A percentile compares a stretch with the other conserved stretches of the same genome.
Conservation (phyloP, 2,888 invertebrate species). For the Exocentrus adspersus region DNA sequence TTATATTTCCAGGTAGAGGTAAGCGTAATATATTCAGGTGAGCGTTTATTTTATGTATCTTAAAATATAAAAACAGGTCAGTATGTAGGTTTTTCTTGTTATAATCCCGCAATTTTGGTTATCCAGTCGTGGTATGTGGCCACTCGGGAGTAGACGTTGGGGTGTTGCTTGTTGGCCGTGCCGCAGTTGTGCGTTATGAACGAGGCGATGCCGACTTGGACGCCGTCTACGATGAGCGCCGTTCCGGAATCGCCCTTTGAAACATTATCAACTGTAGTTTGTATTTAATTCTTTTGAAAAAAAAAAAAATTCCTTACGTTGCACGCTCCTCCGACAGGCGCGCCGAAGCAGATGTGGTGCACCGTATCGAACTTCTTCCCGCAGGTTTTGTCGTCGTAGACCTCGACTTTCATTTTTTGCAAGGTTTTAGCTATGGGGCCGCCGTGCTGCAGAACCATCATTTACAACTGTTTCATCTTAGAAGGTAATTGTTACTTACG, state of each 20-base stretch:
- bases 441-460: constrained; percentile 35
- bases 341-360: constrained; percentile 50
- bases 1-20: too few relatives aligned
- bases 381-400: constrained; percentile 46
- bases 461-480: neutral
- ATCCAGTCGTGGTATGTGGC: constrained; percentile 39
- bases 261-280: too few relatives aligned
- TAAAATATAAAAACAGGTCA: too few relatives aligned
- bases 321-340: constrained; percentile 47
- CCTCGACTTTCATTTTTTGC: constrained; percentile 46
- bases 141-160: constrained; percentile 41
- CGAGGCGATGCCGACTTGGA: constrained; percentile 47
- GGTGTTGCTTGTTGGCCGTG: constrained; percentile 41
- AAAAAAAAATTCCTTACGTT: constrained; percentile 46
- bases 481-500: constrained; percentile 32
- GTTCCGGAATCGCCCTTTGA: constrained; percentile 50
- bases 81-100: too few relatives aligned
- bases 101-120: constrained; percentile 15
- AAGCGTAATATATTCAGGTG: too few relatives aligned
- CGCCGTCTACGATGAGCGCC: constrained; percentile 42
- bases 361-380: constrained; percentile 34
- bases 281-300: too few relatives aligned
- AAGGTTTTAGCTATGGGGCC: constrained; percentile 43
- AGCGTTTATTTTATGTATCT: too few relatives aligned
- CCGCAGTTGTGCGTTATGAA: constrained; percentile 48